These are phyloP conservation scores for Eremobia ochroleuca DNA, from an alignment of 2,888 invertebrate genomes.

Conservation along the genomic window DNA sequence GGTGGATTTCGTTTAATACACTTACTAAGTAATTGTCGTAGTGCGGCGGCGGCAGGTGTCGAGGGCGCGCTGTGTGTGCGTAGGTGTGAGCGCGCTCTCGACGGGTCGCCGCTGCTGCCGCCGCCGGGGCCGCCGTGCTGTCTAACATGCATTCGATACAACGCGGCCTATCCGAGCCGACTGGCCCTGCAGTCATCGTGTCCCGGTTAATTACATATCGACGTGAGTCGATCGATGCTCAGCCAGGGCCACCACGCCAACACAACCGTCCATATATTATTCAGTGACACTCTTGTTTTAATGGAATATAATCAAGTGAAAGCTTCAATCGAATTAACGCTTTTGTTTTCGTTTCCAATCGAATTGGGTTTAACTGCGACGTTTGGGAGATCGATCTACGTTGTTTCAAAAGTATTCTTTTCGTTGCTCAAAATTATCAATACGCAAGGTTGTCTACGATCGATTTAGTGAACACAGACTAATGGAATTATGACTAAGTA, in stretches of 20 bases:
- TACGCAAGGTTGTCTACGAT: conserved; percentile 28
- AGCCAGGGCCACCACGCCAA: conserved; percentile 77
- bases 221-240: conserved; percentile 78
- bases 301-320: conserved; percentile 83
- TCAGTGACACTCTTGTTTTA: conserved; percentile 80
- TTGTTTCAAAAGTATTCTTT: conserved; percentile 31
- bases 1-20: conserved; percentile 91
- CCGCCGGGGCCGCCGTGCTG: conserved; percentile 74
- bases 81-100: conserved; percentile 83
- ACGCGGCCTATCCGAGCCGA: conserved; percentile 44
- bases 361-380: conserved; percentile 61
- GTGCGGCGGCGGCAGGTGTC: conserved; percentile 67
- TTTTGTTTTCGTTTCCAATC: conserved; percentile 79
- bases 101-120: conserved; percentile 66
- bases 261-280: conserved; percentile 80
- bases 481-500: conserved; percentile 37
- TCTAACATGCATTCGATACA: conserved; percentile 61
- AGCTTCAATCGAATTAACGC: conserved; percentile 83
- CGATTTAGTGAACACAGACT: conserved; percentile 8
- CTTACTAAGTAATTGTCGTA: conserved; percentile 80
- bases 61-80: conserved; percentile 85
- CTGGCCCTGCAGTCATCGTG: conserved; percentile 66
- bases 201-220: conserved; percentile 72
- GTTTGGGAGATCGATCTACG: conserved; percentile 25
- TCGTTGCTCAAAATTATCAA: conserved; percentile 18